Percentiles rank a stretch among this genome's conserved stretches.
These are phyloP conservation scores for Epizoanthus ramosus DNA, from an alignment of 92 coral and sea anemone species.

Conservation along the genomic window DNA sequence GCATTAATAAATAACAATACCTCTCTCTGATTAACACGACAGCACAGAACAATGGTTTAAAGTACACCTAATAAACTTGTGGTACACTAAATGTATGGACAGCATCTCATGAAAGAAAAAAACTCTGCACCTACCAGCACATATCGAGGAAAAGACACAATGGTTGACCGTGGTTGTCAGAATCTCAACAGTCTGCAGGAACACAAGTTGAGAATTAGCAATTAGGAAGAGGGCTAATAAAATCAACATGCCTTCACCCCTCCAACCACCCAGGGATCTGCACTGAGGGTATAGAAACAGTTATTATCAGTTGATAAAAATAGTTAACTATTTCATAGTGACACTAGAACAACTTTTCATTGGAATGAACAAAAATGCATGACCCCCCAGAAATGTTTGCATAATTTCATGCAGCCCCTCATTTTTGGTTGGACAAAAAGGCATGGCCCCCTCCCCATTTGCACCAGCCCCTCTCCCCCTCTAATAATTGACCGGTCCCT, in stretches of 20 bases:
- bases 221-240: constrained; percentile 34
- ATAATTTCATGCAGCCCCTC: no score
- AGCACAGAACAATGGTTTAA: constrained; percentile 36
- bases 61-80: constrained; percentile 38
- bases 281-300: no score
- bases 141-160: constrained; percentile 40
- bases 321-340: no score
- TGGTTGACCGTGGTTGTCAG: constrained; percentile 16
- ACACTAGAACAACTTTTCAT: no score
- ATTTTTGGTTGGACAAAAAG: no score
- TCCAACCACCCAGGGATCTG: no score
- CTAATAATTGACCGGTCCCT: no score
- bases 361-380: no score
- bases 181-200: constrained; percentile 33
- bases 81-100: constrained; percentile 19
- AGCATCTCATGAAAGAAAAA: constrained; percentile 7
- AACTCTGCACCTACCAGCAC: constrained; percentile 20
- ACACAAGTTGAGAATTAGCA: constrained; percentile 29
- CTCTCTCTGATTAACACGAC: constrained; percentile 44
- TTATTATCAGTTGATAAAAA: no score
- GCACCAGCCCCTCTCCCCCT: no score
- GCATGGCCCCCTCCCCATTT: no score
- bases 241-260: neutral
- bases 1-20: constrained; percentile 42
- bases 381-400: no score